These are phyloP conservation scores for Phylloscopus whistleri DNA, from an alignment of 2,113 vertebrate species.

Conservation along the genomic window DNA sequence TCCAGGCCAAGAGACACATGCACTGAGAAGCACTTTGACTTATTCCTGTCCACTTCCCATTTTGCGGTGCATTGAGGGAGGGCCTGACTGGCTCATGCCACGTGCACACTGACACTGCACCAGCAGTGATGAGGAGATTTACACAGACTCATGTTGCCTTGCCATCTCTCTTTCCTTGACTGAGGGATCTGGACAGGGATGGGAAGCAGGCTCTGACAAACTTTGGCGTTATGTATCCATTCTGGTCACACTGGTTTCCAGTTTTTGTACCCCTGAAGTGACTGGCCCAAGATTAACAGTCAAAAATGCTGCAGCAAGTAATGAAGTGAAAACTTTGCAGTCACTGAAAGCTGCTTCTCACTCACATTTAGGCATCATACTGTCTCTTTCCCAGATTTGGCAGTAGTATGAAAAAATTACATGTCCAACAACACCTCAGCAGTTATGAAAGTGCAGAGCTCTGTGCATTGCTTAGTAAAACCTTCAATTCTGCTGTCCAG, in stretches of 20 bases:
- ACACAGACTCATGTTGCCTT: not conserved
- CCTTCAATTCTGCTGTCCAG: not conserved
- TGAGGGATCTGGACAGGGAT: not conserved
- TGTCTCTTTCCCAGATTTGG: not conserved
- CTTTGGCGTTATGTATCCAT: not conserved
- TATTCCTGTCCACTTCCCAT: not conserved
- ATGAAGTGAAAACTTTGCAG: not conserved
- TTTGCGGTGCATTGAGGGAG: not conserved
- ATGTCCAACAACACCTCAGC: not conserved
- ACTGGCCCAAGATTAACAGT: not conserved
- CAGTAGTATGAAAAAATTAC: not conserved
- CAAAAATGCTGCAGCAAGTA: not conserved
- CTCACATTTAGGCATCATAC: not conserved
- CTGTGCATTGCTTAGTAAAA: not conserved
- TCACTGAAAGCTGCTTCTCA: not conserved
- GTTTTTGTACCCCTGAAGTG: not conserved
- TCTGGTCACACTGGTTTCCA: not conserved
- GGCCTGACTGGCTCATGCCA: not conserved
- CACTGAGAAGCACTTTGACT: not conserved
- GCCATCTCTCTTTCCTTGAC: not conserved
- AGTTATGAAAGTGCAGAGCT: not conserved
- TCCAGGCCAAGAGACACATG: not conserved
- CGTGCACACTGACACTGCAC: fast-evolving
- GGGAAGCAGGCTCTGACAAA: not conserved
- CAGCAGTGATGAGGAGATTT: not conserved